A percentile compares a stretch with the other conserved stretches of the same genome.
Conservation (phyloP, 2,888 invertebrate species). For the Escarpia spicata region DNA sequence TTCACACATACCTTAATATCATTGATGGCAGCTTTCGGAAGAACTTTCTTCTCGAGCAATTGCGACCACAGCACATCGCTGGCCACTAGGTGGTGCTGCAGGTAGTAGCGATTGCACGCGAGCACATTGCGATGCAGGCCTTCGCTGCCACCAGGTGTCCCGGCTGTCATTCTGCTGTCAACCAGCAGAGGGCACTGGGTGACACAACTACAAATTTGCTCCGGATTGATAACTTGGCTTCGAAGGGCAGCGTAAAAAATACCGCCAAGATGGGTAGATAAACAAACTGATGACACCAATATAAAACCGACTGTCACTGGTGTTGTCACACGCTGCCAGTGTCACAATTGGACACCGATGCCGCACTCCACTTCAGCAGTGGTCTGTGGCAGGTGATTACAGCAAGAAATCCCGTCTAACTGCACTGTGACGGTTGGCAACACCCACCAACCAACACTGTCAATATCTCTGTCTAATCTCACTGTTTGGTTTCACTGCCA, state of each 20-base stretch:
- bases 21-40: not conserved
- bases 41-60: not conserved
- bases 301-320: not conserved
- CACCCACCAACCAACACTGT: not conserved
- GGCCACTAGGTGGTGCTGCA: not conserved
- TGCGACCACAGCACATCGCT: not conserved
- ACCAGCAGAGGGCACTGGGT: not conserved
- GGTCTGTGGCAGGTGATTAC: not conserved
- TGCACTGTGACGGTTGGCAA: not conserved
- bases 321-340: not conserved
- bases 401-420: not conserved
- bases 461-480: slow-evolving; percentile 13
- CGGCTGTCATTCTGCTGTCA: not conserved
- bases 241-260: not conserved
- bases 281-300: not conserved
- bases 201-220: not conserved
- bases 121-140: not conserved
- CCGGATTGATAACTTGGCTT: not conserved
- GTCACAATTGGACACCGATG: not conserved
- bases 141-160: not conserved
- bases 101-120: slow-evolving; percentile 13
- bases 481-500: not conserved
- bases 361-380: not conserved
- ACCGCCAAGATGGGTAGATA: not conserved
- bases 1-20: not conserved